Conservation (phyloP, 2,888 invertebrate genomes). For the Thyatira batis region DNA sequence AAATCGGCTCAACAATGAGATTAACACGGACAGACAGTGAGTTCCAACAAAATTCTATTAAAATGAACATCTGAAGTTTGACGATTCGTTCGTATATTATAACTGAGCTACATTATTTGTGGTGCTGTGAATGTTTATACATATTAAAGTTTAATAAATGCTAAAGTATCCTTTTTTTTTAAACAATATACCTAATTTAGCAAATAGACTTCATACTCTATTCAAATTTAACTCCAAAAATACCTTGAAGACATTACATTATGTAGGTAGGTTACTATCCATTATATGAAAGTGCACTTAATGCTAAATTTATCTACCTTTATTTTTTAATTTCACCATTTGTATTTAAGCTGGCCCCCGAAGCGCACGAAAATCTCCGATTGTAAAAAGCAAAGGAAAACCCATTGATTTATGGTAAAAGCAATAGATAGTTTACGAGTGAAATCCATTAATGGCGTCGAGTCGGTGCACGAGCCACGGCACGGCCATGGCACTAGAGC, state of each 20-base stretch:
- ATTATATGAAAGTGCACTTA: no score
- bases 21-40: conserved; percentile 34
- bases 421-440: neutral
- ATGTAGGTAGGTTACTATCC: no score
- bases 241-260: no score
- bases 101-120: conserved; percentile 11
- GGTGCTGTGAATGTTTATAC: no score
- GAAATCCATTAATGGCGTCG: neutral
- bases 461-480: neutral
- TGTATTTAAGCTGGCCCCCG: neutral
- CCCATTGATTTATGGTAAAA: neutral
- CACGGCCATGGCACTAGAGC: neutral
- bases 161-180: no score
- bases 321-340: no score
- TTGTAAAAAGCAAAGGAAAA: conserved; percentile 5
- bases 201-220: no score
- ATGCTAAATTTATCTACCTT: no score
- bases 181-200: no score
- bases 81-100: conserved; percentile 34
- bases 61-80: conserved; percentile 53
- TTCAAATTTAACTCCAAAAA: no score
- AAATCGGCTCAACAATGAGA: conserved; percentile 28
- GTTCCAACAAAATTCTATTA: conserved; percentile 48
- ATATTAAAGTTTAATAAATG: no score
- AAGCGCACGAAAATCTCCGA: neutral